Evolutionary conservation across 2,113 vertebrate genomes (phyloP), one percentile per base, ranked within the genome.

Genomic region (Vireo altiloquus): DNA sequence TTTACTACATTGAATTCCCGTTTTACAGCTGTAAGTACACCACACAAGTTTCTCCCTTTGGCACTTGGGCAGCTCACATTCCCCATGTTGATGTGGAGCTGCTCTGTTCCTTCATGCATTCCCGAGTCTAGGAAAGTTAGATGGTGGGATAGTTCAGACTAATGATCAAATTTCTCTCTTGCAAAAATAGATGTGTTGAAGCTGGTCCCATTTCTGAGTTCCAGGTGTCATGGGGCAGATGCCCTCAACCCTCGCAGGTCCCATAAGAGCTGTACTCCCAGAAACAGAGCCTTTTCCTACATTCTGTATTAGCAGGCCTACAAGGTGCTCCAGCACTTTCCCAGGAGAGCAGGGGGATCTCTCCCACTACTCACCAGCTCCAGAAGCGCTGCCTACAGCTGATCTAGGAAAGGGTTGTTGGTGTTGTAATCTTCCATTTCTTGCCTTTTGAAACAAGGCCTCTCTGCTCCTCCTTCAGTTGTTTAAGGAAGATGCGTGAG

Each of bases 341-440:
- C n/a, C 4, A 5, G 28, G 16, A 44, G 20, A 54, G 10, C 18
- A 18, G 10, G 23, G 21, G 31, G 2, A 5, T 49, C 11, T 0
- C 25, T 75, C 46, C 21, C 13, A 1, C 37, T n/a, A 1, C 5
- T 15, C 24, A 1, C 24, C 37, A 46, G 30, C 27, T 20, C 14
- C 1, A n/a, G 27, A 30, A 89, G 39, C 8, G 0, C 20, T 27
- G 15, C 44, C 27, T 16, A 1, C 24, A n/a, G 27, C 27, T 16
- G 14, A 46, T 2, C 44, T 27, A 10, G 4, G 33, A 13, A 19
- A 11, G 0, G 2, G 3, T 4, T 13, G 2, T 7, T 6, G 11
- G 17, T 27, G 16, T 3, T 69, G n/a, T 8, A 6, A 46, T 13
- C 24, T 33, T 44, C 30, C 4, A 15, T 2, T 47, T 13, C 4